Base-by-base conservation (phyloP, 2,113 vertebrate genomes). In the Eonycteris spelaea region DNA sequence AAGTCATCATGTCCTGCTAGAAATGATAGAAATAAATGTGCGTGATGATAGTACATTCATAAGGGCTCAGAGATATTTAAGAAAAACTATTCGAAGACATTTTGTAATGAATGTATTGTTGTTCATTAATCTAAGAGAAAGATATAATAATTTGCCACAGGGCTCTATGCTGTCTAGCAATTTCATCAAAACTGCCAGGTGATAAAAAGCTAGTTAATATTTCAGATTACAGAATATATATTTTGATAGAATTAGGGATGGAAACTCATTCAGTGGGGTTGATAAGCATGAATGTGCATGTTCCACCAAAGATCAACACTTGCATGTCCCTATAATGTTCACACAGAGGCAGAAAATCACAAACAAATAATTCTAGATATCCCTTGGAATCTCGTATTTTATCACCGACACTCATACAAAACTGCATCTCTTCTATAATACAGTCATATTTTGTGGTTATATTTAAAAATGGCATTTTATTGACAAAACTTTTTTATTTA, bases 401-500 rank as follows among this genome's bases (percentile, higher is more conserved):
- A 22, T 61, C 40, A 33, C 8, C 68, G 59, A 86, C 18, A 67
- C 48, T 68, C 59, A 28, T 7, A 13, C 26, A 71, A 86, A 57
- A 83, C n/a, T 80, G 30, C 11, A 6, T 84, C 33, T 71, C 22
- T 71, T 78, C 22, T 43, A 70, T 1, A 82, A 12, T 40, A 38
- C 26, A 13, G 43, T 83, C 45, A 71, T 22, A n/a, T 87, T 88
- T 84, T 88, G 48, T 38, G 30, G 3, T 61, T 94, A 33, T 77
- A 67, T 59, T 71, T 92, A 86, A 53, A 86, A 75, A 53, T 86
- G 14, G 82, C 21, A 75, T 57, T 80, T 91, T 95, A 77, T 30
- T 38, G 35, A 18, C 71, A 89, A 77, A 53, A 1, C 2, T 13
- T 84, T 86, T 67, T 30, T 57, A 65, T 91, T 89, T 88, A 85